Conservation (phyloP, 2,888 invertebrate genomes). For the Pilophorus perplexus region DNA sequence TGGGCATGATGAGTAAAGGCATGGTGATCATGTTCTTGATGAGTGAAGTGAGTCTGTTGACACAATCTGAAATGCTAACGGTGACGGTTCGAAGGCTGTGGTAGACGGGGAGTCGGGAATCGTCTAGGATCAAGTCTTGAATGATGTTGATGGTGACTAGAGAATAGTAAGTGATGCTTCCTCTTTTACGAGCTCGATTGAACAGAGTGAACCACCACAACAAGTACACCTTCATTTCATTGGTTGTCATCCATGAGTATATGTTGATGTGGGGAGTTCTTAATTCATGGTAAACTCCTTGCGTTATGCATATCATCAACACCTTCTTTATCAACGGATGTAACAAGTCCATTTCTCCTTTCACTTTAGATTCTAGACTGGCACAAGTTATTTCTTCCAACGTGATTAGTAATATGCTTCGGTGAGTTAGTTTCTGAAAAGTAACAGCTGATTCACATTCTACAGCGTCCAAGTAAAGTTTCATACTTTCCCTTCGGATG, state of each 20-base stretch:
- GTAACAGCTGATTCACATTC: not conserved
- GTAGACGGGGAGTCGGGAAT: not conserved
- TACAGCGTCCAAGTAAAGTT: not conserved
- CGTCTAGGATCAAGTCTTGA: not conserved
- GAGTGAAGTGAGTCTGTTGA: not conserved
- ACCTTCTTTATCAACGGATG: not conserved
- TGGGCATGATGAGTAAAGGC: not conserved
- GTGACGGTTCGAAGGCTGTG: not conserved
- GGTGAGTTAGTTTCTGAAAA: not conserved
- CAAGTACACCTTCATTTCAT: conserved; percentile 13
- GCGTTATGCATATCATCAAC: not conserved
- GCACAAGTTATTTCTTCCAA: not conserved
- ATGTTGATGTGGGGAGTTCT: not conserved
- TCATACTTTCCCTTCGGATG: not conserved
- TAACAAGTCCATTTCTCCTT: not conserved
- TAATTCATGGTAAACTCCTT: not conserved
- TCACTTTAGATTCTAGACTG: no score
- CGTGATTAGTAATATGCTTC: not conserved
- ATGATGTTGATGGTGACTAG: not conserved
- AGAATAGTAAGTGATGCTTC: not conserved
- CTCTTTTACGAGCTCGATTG: not conserved
- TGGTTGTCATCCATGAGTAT: not conserved
- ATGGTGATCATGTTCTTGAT: not conserved
- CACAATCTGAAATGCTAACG: not conserved
- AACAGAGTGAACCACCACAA: conserved; percentile 11